Base-by-base conservation (phyloP, 2,113 vertebrate genomes). In the Argyrosomus japonicus region DNA sequence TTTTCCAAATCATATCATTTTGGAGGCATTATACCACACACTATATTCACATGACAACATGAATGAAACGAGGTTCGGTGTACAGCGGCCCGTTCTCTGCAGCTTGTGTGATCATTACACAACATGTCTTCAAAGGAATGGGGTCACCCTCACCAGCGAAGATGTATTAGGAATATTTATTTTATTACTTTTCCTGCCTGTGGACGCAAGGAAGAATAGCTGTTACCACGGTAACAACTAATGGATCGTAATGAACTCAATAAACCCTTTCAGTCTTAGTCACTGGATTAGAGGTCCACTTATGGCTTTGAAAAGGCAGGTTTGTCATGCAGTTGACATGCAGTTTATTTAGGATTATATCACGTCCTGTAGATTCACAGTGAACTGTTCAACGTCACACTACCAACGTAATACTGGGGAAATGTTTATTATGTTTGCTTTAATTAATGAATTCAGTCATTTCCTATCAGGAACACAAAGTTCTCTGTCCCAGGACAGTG, bases 191-290 rank as follows among this genome's bases (percentile, higher is more conserved):
- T 88, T 80, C 50, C 74, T 68, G n/a, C 47, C 23, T 21, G 43
- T 68, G 25, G 50, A 69, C 1, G 3, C 27, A 57, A 14, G 57
- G 29, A 68, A 73, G 56, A 67, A 61, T 75, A 58, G 50, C 48
- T 57, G 73, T 83, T 76, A 40, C 83, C 82, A 74, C 56, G 27
- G 74, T 29, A 85, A 85, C 76, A 63, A 47, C 67, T 82, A 81
- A 82, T 87, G 83, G 72, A 63, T 81, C 13, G 12, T 88, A 68
- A 82, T 84, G 67, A 86, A 80, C 68, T 48, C 68, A 61, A 40
- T 63, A 65, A 77, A 68, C 21, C 40, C 25, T 67, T 73, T 83
- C 67, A 50, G 72, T 65, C 47, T 58, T 82, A 29, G 60, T 75
- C 64, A 32, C 19, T 68, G 74, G 70, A 82, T 77, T 51, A 62